Evolutionary conservation across 2,113 vertebrate genomes (phyloP), one percentile per base, ranked within the genome.

Genomic region (Ailurus styani): DNA sequence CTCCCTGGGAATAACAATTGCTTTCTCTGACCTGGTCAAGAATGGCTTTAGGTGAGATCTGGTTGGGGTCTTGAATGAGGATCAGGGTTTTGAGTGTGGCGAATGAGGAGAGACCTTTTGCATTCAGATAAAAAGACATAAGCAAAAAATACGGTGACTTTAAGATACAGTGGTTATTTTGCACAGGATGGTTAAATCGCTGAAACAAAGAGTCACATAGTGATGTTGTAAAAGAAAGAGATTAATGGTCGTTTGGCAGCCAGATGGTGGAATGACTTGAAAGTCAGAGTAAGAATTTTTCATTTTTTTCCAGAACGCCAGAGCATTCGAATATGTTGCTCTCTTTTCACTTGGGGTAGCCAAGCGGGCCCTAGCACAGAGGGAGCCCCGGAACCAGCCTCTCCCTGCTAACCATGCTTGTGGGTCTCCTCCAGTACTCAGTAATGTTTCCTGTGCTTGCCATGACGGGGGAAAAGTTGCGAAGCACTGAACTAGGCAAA

Each of bases 241-340:
- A 83, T 2, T 50, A 77, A 45, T 21, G 64, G 29, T 90, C 64
- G 6, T 79, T 78, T 93, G 64, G 40, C n/a, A 50, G 54, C 8
- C 34, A 91, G 27, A 77, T 77, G 55, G 50, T 91, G 3, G 75
- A 81, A 55, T 70, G 47, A 54, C 55, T 96, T 81, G 34, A 79
- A 87, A 95, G 37, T 25, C 70, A 89, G 42, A 40, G 18, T 50
- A 85, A 68, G n/a, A 47, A 29, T 8, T 57, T 66, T 90, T 72
- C 25, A 40, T 54, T 85, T 60, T 60, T 75, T 31, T 62, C 31
- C 50, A 77, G 14, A 64, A 50, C 70, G 17, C 34, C 27, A 52
- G 70, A 40, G 17, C 21, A 17, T 82, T 77, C 21, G 7, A 89
- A 29, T 13, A 27, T 31, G 50, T 12, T 50, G 50, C 82, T 82